Percentiles rank a stretch among this genome's conserved stretches.
phyloP scores from a whole-genome alignment of 2,797 vertebrate species.

The Cichlasoma orientale region DNA sequence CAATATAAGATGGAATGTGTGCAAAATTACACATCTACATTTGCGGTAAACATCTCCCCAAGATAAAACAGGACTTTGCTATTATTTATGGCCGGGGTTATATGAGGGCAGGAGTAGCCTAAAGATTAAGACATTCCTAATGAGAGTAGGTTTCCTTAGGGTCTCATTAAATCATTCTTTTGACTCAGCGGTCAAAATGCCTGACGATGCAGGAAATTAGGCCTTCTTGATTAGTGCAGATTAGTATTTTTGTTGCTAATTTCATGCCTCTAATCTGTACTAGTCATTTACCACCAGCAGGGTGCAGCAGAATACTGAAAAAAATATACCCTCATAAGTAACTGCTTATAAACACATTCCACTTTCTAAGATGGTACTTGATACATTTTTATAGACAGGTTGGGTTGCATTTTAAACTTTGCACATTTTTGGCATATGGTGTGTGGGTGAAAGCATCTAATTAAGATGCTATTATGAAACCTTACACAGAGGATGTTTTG shows the following conservation, averaged over 20 bases:
- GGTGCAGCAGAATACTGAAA: slow-evolving; percentile 56
- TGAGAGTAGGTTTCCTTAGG: background rate
- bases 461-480: slow-evolving; percentile 61
- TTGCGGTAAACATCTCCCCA: background rate
- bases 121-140: background rate
- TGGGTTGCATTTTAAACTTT: background rate
- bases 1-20: background rate
- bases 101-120: background rate
- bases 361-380: background rate
- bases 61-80: background rate
- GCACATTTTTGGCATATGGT: slow-evolving; percentile 60
- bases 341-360: background rate
- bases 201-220: background rate
- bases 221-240: background rate
- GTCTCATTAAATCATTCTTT: background rate
- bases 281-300: slow-evolving; percentile 56
- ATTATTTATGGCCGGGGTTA: background rate
- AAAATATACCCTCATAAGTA: background rate
- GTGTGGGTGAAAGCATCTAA: slow-evolving; percentile 71
- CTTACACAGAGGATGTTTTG: slow-evolving; percentile 38
- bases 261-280: background rate
- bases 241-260: background rate
- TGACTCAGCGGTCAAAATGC: background rate
- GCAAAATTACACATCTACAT: too few relatives aligned
- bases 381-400: background rate